A percentile compares a stretch with the other conserved stretches of the same genome.
These are phyloP conservation scores for Cheilosia variabilis DNA, from an alignment of 2,888 invertebrate genomes.

Conservation along the genomic window DNA sequence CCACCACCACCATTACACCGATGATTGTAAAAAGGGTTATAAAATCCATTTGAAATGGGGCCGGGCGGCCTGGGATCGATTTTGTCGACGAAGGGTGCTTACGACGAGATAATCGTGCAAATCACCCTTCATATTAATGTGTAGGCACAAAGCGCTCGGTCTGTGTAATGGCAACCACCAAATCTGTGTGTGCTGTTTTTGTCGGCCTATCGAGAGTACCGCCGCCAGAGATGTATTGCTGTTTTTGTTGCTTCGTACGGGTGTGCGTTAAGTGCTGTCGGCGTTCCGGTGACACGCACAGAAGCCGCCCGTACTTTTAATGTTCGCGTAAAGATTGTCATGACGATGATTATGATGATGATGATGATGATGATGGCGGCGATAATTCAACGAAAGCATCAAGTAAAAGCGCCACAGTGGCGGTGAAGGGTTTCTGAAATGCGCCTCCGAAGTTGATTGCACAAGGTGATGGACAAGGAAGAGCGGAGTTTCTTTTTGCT, in stretches of 20 bases:
- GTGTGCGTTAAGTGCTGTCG: slow-evolving; percentile 5
- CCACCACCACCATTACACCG: neutral
- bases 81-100: slow-evolving; percentile 29
- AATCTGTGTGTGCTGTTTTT: slow-evolving; percentile 20
- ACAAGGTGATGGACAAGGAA: neutral
- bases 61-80: slow-evolving; percentile 26
- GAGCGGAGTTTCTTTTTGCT: no score
- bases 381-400: slow-evolving; percentile 25
- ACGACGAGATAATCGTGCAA: slow-evolving; percentile 51
- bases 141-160: neutral
- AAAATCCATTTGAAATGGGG: slow-evolving; percentile 3
- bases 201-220: neutral
- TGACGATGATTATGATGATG: no score
- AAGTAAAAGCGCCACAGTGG: slow-evolving; percentile 16
- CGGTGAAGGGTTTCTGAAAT: neutral
- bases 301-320: slow-evolving; percentile 13
- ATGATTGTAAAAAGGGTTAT: slow-evolving; percentile 21
- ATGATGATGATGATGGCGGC: slow-evolving; percentile 17
- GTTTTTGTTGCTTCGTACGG: neutral
- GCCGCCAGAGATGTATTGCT: slow-evolving; percentile 1
- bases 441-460: neutral
- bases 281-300: slow-evolving; percentile 36
- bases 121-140: slow-evolving; percentile 52
- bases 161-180: slow-evolving; percentile 51
- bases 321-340: slow-evolving; percentile 13